phyloP scores from a whole-genome alignment of 2,113 vertebrate genomes.

The Engraulis encrasicolus region DNA sequence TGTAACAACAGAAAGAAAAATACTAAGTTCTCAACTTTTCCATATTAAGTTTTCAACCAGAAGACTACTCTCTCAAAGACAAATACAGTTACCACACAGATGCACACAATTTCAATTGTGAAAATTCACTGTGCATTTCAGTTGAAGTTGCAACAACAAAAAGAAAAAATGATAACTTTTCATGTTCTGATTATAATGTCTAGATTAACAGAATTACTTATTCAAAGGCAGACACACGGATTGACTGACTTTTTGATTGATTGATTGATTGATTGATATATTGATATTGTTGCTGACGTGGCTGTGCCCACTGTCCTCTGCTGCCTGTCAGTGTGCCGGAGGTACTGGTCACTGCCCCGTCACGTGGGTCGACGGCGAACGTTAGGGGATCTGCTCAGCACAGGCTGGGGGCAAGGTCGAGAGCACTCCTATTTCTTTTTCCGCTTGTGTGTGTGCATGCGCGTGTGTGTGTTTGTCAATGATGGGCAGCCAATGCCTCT shows the following conservation, averaged over 20 bases:
- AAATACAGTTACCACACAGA: neutral
- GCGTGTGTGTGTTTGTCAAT: slow-evolving; percentile 11
- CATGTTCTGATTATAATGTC: neutral
- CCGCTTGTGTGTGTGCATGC: slow-evolving; percentile 42
- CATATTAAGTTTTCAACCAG: too few species aligned
- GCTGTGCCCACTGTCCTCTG: slow-evolving; percentile 77
- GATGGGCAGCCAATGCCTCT: too few species aligned
- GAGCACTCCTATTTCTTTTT: slow-evolving; percentile 67
- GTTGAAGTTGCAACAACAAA: neutral
- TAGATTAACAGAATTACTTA: neutral
- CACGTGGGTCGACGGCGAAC: slow-evolving; percentile 90
- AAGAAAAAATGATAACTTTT: neutral
- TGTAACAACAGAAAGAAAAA: too few species aligned
- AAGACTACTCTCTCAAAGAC: neutral
- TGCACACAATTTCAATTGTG: neutral
- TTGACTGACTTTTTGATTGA: neutral
- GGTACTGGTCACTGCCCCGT: slow-evolving; percentile 95
- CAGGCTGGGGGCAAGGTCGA: slow-evolving; percentile 96
- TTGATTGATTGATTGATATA: neutral
- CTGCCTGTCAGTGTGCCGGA: slow-evolving; percentile 90
- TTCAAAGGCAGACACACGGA: too few species aligned
- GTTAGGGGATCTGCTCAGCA: slow-evolving; percentile 94
- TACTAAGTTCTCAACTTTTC: too few species aligned
- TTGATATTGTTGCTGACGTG: slow-evolving; percentile 54
- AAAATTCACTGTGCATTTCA: neutral